Evolutionary conservation across 2,113 vertebrate genomes (phyloP), one percentile per base, ranked within the genome.

Genomic region (Pterocles orientalis): DNA sequence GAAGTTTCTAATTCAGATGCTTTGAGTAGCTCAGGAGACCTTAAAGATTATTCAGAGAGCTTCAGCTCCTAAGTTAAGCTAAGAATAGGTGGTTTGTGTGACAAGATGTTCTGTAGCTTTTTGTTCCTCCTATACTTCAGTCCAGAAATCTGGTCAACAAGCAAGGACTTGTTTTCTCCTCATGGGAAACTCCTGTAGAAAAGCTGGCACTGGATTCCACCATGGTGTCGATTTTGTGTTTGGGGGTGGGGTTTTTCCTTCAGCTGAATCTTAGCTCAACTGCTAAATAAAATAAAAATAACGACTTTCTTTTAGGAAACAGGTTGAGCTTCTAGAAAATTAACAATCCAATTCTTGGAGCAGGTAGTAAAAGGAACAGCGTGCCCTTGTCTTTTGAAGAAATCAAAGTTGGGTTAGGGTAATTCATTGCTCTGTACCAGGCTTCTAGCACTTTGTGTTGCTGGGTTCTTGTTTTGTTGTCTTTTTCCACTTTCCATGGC

Each of bases 391-490:
- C 20, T 51, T 4, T 18, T 51, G 62, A 72, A 75, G 75, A 64
- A 79, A 56, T 14, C 14, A 8, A 31, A 56, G 51, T 45, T 28
- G 41, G 28, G 14, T 28, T 47, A 39, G 29, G 26, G 20, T 34
- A 68, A 25, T 43, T 61, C 8, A 7, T 50, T 71, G 43, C 14
- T 53, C 17, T 48, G 2, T 33, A 23, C 28, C 14, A 70, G 48
- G 16, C 8, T 43, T 47, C 15, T 43, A 80, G 31, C 36, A 24
- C n/a, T 51, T 34, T 57, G 57, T 70, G 80, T 47, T 34, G 19
- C 6, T 29, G 4, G 2, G 3, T 48, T 87, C 65, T 33, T 33
- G 23, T 34, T 83, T 34, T 51, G 36, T 39, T 1, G 0, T 56
- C 4, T 31, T 41, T 71, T 96, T 69, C 70, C 13, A 18, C 33